Base-by-base conservation (phyloP, 1,140 invertebrate genomes). In the Metaphire vulgaris region DNA sequence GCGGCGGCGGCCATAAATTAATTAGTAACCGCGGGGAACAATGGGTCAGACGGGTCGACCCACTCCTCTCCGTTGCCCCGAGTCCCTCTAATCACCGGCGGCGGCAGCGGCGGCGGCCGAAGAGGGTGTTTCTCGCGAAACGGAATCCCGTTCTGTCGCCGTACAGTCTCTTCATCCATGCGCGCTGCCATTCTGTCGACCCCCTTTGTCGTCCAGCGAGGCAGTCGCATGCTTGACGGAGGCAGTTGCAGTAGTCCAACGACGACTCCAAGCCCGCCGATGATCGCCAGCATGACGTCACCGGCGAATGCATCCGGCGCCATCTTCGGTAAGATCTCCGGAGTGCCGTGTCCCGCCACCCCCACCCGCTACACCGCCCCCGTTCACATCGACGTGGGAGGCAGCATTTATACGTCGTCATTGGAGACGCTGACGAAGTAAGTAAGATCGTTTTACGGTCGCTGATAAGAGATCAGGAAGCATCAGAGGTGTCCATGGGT, bases 371-470 rank as follows among this genome's bases (percentile, higher is more conserved):
- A 93, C 84, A 96, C 94, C 21, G 95, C 96, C 0, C 95, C 96
- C 0, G 96, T 98, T 0, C 96, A 98, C 85, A 97, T 98, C 80
- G 96, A 98, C 83, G 95, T 98, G 21, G 96, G 96, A 12, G 96
- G 95, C 0, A 94, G 93, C 33, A 97, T 97, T 79, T 98, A 97
- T 86, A 98, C 96, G 0, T 96, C 94, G 0, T 96, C 95, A 0
- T 87, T 98, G 82, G 94, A 97, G 87, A 98, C 95, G 0, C 89
- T 98, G 0, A 98, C 95, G 78, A 94, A 94, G n/a, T n/a, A n/a
- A n/a, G 94, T 97, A 89, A 92, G 91, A 84, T n/a, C n/a, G n/a
- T n/a, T n/a, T n/a, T n/a, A n/a, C n/a, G n/a, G n/a, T n/a, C n/a
- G n/a, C n/a, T n/a, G n/a, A n/a, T n/a, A n/a, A n/a, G n/a, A n/a